Conservation (phyloP, 2,113 vertebrate species). For the Collichthys lucidus region DNA sequence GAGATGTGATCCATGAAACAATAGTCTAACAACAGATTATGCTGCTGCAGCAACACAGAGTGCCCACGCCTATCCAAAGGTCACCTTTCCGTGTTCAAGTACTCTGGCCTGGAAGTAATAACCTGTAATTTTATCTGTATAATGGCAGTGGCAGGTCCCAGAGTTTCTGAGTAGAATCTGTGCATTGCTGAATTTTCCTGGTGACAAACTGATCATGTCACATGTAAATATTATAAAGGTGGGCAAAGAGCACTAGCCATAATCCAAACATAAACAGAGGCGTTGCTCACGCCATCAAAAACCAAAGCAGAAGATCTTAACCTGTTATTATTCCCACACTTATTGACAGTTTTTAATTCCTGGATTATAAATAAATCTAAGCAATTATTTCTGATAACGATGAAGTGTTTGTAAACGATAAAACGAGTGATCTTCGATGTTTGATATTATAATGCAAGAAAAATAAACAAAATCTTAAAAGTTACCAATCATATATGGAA, state of each 20-base stretch:
- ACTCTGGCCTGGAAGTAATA: constrained; percentile 76
- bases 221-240: constrained; percentile 24
- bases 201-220: constrained; percentile 4
- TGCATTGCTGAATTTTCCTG: constrained; percentile 9
- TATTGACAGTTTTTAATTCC: constrained; percentile 43
- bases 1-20: constrained; percentile 50
- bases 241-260: not conserved
- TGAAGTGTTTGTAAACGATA: not conserved
- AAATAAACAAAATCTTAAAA: not conserved
- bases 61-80: constrained; percentile 62
- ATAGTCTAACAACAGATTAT: constrained; percentile 11
- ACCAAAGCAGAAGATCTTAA: constrained; percentile 12
- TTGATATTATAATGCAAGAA: not conserved
- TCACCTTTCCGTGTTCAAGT: constrained; percentile 61
- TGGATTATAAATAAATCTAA: constrained; percentile 27
- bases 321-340: constrained; percentile 33
- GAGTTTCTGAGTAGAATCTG: not conserved
- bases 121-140: constrained; percentile 60
- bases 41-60: constrained; percentile 28
- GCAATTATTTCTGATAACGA: not conserved
- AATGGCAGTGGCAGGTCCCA: constrained; percentile 29
- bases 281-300: constrained; percentile 2
- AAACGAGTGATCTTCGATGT: not conserved
- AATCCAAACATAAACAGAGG: constrained; percentile 48
- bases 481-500: not conserved